Evolutionary conservation across 2,797 vertebrate species (phyloP), one percentile per base, ranked within the genome.

Genomic region (Cirrhinus mrigala): DNA sequence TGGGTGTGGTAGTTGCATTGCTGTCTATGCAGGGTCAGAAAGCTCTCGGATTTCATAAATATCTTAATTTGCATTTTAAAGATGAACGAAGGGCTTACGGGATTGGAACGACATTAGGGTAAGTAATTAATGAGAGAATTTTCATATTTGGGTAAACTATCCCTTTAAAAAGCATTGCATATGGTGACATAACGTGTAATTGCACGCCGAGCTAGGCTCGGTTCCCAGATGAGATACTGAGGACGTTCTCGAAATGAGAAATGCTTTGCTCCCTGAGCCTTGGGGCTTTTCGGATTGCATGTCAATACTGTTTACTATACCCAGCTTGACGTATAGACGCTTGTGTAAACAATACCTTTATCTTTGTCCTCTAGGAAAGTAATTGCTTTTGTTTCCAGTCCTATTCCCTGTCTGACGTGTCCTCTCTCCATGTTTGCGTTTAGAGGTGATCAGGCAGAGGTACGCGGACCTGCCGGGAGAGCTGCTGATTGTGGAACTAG

Each of bases 391-490:
- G 27, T 76, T 16, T 66, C 20, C 18, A 40, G 29, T 68, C 58
- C 20, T 52, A 6, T 1, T 75, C 54, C 48, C 7, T 50, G 87
- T 90, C 22, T 86, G 62, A 56, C 9, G 1, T 27, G 33, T 68
- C 29, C 46, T 69, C 37, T 40, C 56, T 62, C n/a, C 9, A 0
- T 71, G 12, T 83, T 48, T 69, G 33, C 58, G 69, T 58, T 44
- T 37, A 98, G 98, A 98, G 94, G 97, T 97, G 90, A 97, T 98
- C 94, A 96, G 95, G 91, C 97, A 98, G 93, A 95, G 95, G 80
- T 99, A 98, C 92, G 97, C 97, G 58, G 97, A 99, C 62, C 96
- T 99, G 70, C 94, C 90, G 0, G 98, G 98, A 80, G 97, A 97
- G 86, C 88, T 99, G 90, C 93, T 97, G 90, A 95, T 97, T 29